A percentile compares a stretch with the other conserved stretches of the same genome.
phyloP scores from a whole-genome alignment of 1,140 invertebrate species.

The Chrysoperla carnea region DNA sequence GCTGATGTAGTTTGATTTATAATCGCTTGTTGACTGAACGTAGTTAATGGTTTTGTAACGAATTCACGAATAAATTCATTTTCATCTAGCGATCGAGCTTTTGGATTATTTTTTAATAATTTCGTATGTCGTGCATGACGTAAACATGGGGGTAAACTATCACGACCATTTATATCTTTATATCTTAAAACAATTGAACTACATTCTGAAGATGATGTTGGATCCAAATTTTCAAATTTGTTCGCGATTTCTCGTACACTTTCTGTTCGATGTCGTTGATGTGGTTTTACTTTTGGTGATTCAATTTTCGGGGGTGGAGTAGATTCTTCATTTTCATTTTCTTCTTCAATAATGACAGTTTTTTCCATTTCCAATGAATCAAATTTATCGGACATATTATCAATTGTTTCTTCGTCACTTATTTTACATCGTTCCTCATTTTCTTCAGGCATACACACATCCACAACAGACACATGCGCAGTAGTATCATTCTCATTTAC shows the following conservation, averaged over 20 bases:
- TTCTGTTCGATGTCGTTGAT: not conserved
- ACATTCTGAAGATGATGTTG: not conserved
- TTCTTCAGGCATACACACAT: not conserved
- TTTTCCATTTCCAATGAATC: slow-evolving; percentile 15
- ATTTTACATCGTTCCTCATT: not conserved
- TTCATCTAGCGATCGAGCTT: slow-evolving; percentile 54
- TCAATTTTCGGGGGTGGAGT: no score
- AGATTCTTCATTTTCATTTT: slow-evolving; percentile 5
- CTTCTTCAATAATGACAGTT: slow-evolving; percentile 14
- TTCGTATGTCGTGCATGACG: slow-evolving; percentile 24
- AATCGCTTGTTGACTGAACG: slow-evolving; percentile 20
- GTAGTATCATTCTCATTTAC: not conserved
- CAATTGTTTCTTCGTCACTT: not conserved
- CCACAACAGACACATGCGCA: no score
- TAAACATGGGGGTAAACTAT: slow-evolving; percentile 30
- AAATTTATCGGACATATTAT: slow-evolving; percentile 2
- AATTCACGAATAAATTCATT: slow-evolving; percentile 46
- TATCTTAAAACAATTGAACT: not conserved
- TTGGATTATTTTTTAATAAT: slow-evolving; percentile 36
- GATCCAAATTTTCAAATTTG: slow-evolving; percentile 3
- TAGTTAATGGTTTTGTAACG: slow-evolving; percentile 21
- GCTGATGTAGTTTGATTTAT: slow-evolving; percentile 10
- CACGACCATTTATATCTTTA: slow-evolving; percentile 3
- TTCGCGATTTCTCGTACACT: slow-evolving; percentile 5
- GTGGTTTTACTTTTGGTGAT: not conserved